Percentiles rank a stretch among this genome's conserved stretches.
Evolutionary conservation across 64 coral and sea anemone genomes (phyloP).

Genomic region (Montipora sp.): DNA sequence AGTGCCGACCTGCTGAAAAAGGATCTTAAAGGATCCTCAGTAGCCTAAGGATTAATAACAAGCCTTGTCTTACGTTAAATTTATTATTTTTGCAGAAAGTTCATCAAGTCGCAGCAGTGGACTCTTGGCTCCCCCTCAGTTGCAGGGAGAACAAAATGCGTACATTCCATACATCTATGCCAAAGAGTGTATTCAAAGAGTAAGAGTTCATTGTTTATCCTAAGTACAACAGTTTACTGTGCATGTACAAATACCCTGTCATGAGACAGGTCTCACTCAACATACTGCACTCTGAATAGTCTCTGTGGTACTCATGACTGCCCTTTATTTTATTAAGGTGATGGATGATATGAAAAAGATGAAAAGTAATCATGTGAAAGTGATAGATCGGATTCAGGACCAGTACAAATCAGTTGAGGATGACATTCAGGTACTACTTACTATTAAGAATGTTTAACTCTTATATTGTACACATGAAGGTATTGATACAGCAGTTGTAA

Average conservation of each 20-base stretch:
- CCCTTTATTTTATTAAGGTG: slow-evolving; percentile 48
- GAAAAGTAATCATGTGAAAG: slow-evolving; percentile 93
- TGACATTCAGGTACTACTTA: slow-evolving; percentile 84
- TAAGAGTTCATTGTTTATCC: slow-evolving; percentile 7
- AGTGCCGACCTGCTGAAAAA: no score
- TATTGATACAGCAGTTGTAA: no score
- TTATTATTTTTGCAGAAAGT: slow-evolving; percentile 61
- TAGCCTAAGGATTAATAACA: neutral
- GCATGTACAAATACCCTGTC: no score
- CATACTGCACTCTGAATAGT: no score
- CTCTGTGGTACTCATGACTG: neutral
- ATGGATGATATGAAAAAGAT: slow-evolving; percentile 97
- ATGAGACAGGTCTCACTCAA: no score
- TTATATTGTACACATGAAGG: no score
- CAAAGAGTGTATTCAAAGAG: slow-evolving; percentile 98
- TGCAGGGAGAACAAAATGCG: slow-evolving; percentile 97
- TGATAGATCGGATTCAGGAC: slow-evolving; percentile 96
- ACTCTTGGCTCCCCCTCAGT: slow-evolving; percentile 72
- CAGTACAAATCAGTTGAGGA: slow-evolving; percentile 95
- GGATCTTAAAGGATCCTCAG: neutral
- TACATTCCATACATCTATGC: slow-evolving; percentile 94
- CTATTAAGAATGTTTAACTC: neutral
- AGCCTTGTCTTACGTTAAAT: neutral
- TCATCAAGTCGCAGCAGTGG: slow-evolving; percentile 78
- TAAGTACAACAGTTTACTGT: no score